Base-by-base conservation (phyloP, 2,113 vertebrate species). In the Xiphophorus couchianus region DNA sequence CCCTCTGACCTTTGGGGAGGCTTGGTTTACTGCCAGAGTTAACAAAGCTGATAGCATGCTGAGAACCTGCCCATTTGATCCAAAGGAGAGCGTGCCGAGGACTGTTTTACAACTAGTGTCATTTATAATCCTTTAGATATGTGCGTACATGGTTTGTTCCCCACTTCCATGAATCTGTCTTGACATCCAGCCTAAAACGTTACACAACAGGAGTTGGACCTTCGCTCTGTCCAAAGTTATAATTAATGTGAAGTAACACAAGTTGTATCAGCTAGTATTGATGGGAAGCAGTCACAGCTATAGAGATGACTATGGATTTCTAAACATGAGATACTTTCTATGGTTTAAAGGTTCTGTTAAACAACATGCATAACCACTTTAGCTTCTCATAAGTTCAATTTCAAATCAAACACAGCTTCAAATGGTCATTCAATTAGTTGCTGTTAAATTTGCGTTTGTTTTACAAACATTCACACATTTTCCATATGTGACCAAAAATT, bases 1-100 rank as follows among this genome's bases (percentile, higher is more conserved):
- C 93, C 94, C 94, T 90, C 73, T 94, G 92, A 94, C 89, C 91
- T 69, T 54, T 64, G 19, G 71, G 70, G 89, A 84, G 89, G 86
- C 86, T 89, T 86, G 76, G 77, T 94, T 93, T 91, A 93, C 84
- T 78, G 81, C 86, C 70, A 37, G 77, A 76, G 76, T 89, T 93
- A 91, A 88, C 86, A 78, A 84, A 68, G 78, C 85, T 88, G 86
- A 93, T 89, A 90, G 88, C 85, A 66, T 82, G 89, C 90, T 89
- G 87, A 84, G 89, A 90, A 81, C 71, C 77, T 81, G 73, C 84
- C 67, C 76, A 88, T 87, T 91, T 91, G 90, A 92, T 90, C 89
- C 65, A 28, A 63, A 30, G 73, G 60, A 84, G 73, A 66, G 83
- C 69, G 29, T 27, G 62, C 66, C 62, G 9, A 3, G 73, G 30